These are phyloP conservation scores for Caranx melampygus DNA, from an alignment of 2,113 vertebrate species.

Conservation along the genomic window DNA sequence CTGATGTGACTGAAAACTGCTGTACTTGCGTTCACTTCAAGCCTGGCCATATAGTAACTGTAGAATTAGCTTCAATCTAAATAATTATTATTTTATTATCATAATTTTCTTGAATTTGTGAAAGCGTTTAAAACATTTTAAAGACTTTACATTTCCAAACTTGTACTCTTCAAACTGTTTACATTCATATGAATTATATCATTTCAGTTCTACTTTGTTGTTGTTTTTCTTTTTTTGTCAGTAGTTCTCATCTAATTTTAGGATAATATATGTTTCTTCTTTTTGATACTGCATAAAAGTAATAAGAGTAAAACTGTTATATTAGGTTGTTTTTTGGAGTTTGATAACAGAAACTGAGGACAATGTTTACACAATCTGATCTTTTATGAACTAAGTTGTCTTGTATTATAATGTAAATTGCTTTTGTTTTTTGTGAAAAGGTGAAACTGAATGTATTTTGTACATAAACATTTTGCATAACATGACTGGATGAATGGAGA, in stretches of 20 bases:
- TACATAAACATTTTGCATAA: constrained; percentile 78
- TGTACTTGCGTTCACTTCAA: constrained; percentile 64
- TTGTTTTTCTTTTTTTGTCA: constrained; percentile 20
- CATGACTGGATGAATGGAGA: constrained; percentile 55
- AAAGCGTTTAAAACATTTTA: constrained; percentile 32
- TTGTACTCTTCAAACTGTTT: constrained; percentile 70
- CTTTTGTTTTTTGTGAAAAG: constrained; percentile 60
- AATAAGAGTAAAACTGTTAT: constrained; percentile 41
- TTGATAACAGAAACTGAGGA: constrained; percentile 72
- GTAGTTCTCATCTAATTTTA: constrained; percentile 49
- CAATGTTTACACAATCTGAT: constrained; percentile 82
- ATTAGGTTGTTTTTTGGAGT: constrained; percentile 41
- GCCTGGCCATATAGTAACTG: constrained; percentile 19
- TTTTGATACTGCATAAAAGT: constrained; percentile 38
- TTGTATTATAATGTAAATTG: constrained; percentile 83
- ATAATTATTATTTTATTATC: constrained; percentile 6
- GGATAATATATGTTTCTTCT: constrained; percentile 22
- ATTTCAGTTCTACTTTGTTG: constrained; percentile 39
- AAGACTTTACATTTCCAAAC: constrained; percentile 37
- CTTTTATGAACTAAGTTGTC: constrained; percentile 68
- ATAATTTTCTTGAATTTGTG: constrained; percentile 29
- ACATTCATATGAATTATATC: constrained; percentile 63
- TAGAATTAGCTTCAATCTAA: constrained; percentile 19
- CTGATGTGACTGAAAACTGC: constrained; percentile 57
- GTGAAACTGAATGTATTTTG: constrained; percentile 84